Base-by-base conservation (phyloP, 2,113 vertebrate species). In the Tauraco erythrolophus region DNA sequence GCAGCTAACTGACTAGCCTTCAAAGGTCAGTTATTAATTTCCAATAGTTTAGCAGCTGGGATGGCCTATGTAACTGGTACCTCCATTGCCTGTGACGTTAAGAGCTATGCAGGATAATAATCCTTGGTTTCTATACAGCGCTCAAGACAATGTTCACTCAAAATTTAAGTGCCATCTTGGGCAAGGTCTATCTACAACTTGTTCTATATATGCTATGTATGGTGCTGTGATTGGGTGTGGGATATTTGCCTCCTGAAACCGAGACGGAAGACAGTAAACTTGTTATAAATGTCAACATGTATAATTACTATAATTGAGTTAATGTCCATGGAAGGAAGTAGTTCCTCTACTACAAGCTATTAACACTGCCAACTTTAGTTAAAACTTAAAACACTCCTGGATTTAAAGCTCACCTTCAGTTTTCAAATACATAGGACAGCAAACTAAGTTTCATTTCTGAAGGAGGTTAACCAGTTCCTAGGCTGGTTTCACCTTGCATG, bases 391-490 rank as follows among this genome's bases (percentile, higher is more conserved):
- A 56, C 2, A 46, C 12, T 58, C 14, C 53, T 76, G 24, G 30
- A 90, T 56, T 76, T 90, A 78, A 93, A 27, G 45, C 27, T 90
- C 16, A 60, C 13, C 48, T 83, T 68, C 68, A 77, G 14, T 45
- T 92, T 90, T 91, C 88, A 57, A 91, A 66, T 24, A 86, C 18
- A 61, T 2, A 25, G 31, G 19, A 91, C 2, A 74, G 12, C 35
- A 92, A 84, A 93, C 23, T 11, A 68, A 69, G n/a, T 83, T 95
- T 82, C 14, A 77, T 21, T 24, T 95, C 66, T 53, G 41, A 86
- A 71, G 22, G 21, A 57, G 15, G 31, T 74, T 94, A 92, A 83
- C n/a, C 31, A 91, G 62, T 88, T 46, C 35, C 75, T 50, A 80
- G 45, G 71, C 53, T 39, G 48, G 58, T 88, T 89, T 88, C 57